These are phyloP conservation scores for Chrysogorgia sp. DNA, from an alignment of 92 coral and sea anemone genomes.

Conservation along the genomic window DNA sequence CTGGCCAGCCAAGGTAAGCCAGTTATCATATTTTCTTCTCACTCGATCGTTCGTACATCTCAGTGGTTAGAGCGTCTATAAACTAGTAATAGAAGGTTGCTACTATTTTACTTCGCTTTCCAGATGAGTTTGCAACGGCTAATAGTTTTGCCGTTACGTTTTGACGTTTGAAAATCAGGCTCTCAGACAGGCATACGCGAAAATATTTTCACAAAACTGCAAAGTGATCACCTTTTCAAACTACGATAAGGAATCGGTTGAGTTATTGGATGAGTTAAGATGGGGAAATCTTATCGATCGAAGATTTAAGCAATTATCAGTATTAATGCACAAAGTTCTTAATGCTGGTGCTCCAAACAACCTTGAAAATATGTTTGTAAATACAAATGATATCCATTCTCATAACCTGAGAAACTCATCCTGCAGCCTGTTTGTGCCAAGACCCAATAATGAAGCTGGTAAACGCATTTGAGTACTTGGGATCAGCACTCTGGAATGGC, in stretches of 20 bases:
- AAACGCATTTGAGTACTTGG: constrained; percentile 32
- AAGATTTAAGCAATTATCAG: neutral
- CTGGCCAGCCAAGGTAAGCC: too few species aligned
- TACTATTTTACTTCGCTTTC: too few species aligned
- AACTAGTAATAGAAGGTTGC: too few species aligned
- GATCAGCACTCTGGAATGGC: constrained; percentile 42
- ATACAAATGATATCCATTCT: constrained; percentile 10
- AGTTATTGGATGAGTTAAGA: neutral
- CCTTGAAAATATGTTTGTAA: neutral
- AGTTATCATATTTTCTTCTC: too few species aligned
- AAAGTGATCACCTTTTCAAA: neutral
- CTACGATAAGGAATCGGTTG: neutral
- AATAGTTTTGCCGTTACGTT: too few species aligned
- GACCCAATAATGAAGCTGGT: constrained; percentile 28
- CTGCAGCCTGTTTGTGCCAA: constrained; percentile 27
- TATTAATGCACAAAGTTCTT: neutral
- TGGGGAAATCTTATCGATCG: neutral
- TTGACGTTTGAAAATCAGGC: too few species aligned
- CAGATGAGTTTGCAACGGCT: too few species aligned
- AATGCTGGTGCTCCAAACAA: too few species aligned
- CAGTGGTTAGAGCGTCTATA: too few species aligned
- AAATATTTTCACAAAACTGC: too few species aligned
- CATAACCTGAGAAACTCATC: constrained; percentile 24
- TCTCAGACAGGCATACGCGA: too few species aligned
- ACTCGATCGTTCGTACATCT: too few species aligned